phyloP scores from a whole-genome alignment of 2,113 vertebrate species.

The Pangasianodon gigas region DNA sequence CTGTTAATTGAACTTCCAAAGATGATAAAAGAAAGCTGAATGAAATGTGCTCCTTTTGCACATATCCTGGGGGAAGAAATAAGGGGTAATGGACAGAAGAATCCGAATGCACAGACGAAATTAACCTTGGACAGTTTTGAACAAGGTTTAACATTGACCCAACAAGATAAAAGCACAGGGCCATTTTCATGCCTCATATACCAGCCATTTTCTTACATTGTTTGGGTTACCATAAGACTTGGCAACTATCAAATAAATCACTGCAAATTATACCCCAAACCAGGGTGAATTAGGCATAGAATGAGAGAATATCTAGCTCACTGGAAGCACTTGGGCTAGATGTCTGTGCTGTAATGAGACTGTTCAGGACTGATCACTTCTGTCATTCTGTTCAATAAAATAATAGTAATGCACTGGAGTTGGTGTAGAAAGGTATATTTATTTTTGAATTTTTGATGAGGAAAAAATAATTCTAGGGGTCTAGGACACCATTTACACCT shows the following conservation, averaged over 20 bases:
- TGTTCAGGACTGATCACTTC: not conserved
- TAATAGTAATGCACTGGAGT: not conserved
- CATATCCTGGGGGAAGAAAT: slow-evolving; percentile 28
- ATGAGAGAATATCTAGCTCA: slow-evolving; percentile 4
- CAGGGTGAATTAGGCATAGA: slow-evolving; percentile 18
- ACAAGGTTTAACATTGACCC: slow-evolving; percentile 34
- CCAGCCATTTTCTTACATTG: slow-evolving; percentile 34
- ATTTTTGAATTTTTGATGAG: not conserved
- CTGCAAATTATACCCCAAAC: slow-evolving; percentile 42
- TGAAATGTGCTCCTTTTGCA: slow-evolving; percentile 1
- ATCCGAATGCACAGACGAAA: slow-evolving; percentile 23
- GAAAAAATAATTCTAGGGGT: not conserved
- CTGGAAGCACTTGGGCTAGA: not conserved
- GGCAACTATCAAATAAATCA: slow-evolving; percentile 47
- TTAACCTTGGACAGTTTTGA: slow-evolving; percentile 33
- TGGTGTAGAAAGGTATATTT: not conserved
- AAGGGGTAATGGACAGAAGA: slow-evolving; percentile 44
- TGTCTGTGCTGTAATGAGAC: slow-evolving; percentile 9
- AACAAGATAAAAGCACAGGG: slow-evolving; percentile 27
- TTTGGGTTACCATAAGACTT: slow-evolving; percentile 42
- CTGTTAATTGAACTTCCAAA: slow-evolving; percentile 46
- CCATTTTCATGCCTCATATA: slow-evolving; percentile 43
- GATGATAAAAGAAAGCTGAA: slow-evolving; percentile 27
- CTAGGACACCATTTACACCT: not conserved
- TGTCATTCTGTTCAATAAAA: not conserved